Evolutionary conservation across 2,888 invertebrate genomes (phyloP), one percentile per base, ranked within the genome.

Genomic region (Lithophane ornitopus): DNA sequence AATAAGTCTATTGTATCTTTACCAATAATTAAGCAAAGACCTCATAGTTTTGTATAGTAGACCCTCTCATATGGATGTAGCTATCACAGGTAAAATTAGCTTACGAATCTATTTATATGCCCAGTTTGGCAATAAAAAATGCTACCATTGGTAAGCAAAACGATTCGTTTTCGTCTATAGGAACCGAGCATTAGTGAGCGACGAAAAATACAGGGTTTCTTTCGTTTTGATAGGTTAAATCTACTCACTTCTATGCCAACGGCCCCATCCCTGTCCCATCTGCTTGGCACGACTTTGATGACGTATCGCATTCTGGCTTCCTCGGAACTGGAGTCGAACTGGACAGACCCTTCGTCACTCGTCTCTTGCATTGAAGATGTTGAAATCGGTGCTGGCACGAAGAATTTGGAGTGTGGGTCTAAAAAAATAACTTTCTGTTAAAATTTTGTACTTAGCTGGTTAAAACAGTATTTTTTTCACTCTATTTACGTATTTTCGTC

Each of bases 301-400:
- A 96, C 94, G 84, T 94, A 96, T 90, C 95, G 89, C 84, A 94
- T 91, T 83, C 92, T 92, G 0, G 94, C 85, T 85, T 96, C 96
- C 77, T 96, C 96, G 0, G 96, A 96, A 65, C 96, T 96, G 6
- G 96, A 96, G 86, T 96, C 96, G 49, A 95, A 95, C 80, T 95
- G 95, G 0, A 95, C 89, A 0, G 96, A 96, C 0, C 95, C 93
- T 78, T 96, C 96, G 54, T 96, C 95, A 74, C 96, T 96, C 3
- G 95, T 94, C 71, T 96, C 96, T 84, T 96, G 96, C 3, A 93
- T 90, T 0, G 95, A 95, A 0, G 94, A 91, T 11, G 90, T 88
- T 12, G 89, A 63, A n/a, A 93, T 91, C 3, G 95, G 95, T 9
- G 94, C 92, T 26, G 95, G 92, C 61, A 95, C 93, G 89, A 94